Evolutionary conservation across 2,888 invertebrate genomes (phyloP), one percentile per base, ranked within the genome.

Genomic region (Tryphoninae sp.): DNA sequence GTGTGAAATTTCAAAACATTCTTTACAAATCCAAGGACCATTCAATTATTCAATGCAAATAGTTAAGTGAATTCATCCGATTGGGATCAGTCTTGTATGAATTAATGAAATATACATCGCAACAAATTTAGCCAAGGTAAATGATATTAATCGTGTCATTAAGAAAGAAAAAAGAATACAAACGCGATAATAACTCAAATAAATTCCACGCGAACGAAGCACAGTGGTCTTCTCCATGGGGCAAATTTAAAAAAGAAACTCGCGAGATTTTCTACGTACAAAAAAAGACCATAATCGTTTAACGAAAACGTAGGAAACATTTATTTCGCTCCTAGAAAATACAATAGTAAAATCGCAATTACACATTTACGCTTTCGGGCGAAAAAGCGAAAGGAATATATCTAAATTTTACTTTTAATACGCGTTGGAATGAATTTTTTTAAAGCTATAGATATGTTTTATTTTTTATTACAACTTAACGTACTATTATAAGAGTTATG

Each of bases 271-370:
- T 55, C 22, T 19, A 16, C 22, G 7, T 3, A 58, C 26, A 71
- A 13, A 71, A 40, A 73, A 11, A 40, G 6, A 3, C 13, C 16
- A 40, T 33, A 8, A 9, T 11, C 53, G 8, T 26, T 72, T 65
- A 65, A 78, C 42, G 51, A 67, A 73, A 78, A 67, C 42, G 23
- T 73, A 77, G 68, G 61, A 81, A 77, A 73, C 61, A 40, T 77
- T 77, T 77, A 77, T 73, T 81, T 75, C 22, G 33, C 49, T 62
- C 55, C 49, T 55, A 49, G 23, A 71, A 73, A 45, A n/a, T 75
- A 59, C 64, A 62, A 62, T 76, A 59, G 13, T 33, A 72, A 45
- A 71, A 22, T 69, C 49, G 40, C 53, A 58, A 69, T 64, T 65
- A 42, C 53, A 79, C 53, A 53, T 16, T 33, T 9, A 55, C 26